A percentile compares a stretch with the other conserved stretches of the same genome.
phyloP scores from a whole-genome alignment of 2,888 invertebrate genomes.

The Trachelus iudaicus region DNA sequence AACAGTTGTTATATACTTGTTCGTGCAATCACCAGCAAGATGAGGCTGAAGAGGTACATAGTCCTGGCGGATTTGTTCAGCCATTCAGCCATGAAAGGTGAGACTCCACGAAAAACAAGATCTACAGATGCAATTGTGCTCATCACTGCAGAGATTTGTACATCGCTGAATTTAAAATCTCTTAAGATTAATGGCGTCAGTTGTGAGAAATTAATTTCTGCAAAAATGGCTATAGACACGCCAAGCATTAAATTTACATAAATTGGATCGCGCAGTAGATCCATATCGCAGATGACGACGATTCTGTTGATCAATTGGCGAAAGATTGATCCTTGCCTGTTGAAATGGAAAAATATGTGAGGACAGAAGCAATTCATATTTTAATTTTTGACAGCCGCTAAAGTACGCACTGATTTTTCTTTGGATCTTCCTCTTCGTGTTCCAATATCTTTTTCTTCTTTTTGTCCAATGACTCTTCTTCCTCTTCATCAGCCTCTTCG shows the following conservation, averaged over 20 bases:
- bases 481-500: constrained; percentile 24
- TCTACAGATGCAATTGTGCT: constrained; percentile 70
- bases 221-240: constrained; percentile 75
- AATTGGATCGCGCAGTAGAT: constrained; percentile 74
- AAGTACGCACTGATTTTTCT: constrained; percentile 42
- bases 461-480: constrained; percentile 47
- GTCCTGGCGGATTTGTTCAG: constrained; percentile 71
- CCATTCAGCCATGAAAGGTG: constrained; percentile 76
- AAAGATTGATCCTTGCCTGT: background rate
- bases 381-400: background rate
- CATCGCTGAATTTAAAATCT: constrained; percentile 72
- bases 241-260: constrained; percentile 78
- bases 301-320: constrained; percentile 49
- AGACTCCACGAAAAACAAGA: constrained; percentile 72
- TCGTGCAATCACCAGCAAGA: constrained; percentile 72
- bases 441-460: constrained; percentile 46
- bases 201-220: constrained; percentile 77
- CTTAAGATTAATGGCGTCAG: constrained; percentile 75
- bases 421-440: constrained; percentile 45
- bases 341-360: background rate
- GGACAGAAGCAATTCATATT: background rate
- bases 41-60: constrained; percentile 74
- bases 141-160: constrained; percentile 73
- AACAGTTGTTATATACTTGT: constrained; percentile 65
- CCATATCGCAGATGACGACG: constrained; percentile 73